Conservation (phyloP, 2,888 invertebrate genomes). For the Nematopogon swammerdamellus region DNA sequence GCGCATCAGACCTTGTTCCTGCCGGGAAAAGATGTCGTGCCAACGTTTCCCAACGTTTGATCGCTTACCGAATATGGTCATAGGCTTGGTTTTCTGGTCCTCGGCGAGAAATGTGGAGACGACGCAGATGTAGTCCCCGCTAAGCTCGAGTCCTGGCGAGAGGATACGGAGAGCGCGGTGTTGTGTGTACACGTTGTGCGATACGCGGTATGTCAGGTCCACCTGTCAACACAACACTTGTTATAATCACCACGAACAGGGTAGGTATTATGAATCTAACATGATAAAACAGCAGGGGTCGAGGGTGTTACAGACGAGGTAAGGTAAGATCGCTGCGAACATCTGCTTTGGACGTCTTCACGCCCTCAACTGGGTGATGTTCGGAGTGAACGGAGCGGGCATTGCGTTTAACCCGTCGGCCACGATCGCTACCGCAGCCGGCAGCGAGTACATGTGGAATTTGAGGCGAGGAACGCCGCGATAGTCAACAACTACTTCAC, state of each 20-base stretch:
- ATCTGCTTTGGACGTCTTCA: conserved; percentile 99
- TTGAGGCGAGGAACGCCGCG: conserved; percentile 95
- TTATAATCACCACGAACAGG: no score
- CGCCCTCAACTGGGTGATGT: conserved; percentile 98
- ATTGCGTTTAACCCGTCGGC: no score
- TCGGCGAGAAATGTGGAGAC: conserved; percentile 69
- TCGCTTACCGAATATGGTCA: conserved; percentile 68
- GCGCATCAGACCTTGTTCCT: no score
- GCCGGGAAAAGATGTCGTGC: no score
- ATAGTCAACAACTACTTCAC: conserved; percentile 96
- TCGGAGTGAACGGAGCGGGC: conserved; percentile 93
- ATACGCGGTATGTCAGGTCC: conserved; percentile 62
- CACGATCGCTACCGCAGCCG: conserved; percentile 70
- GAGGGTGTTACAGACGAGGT: conserved; percentile 85
- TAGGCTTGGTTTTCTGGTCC: conserved; percentile 58
- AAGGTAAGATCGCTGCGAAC: conserved; percentile 89
- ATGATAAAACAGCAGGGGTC: no score
- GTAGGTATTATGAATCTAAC: no score
- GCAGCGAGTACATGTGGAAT: conserved; percentile 90
- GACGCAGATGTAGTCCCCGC: conserved; percentile 71
- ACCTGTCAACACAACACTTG: no score
- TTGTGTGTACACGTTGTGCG: conserved; percentile 64
- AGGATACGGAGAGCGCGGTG: conserved; percentile 68
- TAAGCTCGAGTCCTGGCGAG: conserved; percentile 65
- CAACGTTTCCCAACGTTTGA: no score